Conservation (phyloP, 2,888 invertebrate species). For the Pandemis cinnamomeana region DNA sequence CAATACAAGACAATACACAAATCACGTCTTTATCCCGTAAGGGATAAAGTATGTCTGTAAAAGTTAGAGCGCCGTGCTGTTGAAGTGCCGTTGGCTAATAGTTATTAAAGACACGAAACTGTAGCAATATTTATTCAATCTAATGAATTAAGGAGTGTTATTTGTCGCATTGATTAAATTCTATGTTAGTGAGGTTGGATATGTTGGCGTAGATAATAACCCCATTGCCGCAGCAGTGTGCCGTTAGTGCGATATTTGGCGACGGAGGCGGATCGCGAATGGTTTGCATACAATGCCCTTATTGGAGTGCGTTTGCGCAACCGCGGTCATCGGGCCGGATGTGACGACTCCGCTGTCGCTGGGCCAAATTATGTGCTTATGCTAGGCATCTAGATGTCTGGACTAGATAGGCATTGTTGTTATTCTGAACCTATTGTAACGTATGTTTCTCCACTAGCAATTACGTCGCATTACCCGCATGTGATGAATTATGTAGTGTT, state of each 20-base stretch:
- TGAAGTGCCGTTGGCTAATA: not conserved
- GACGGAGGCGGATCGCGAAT: conserved; percentile 56
- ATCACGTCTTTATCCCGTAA: too few species aligned
- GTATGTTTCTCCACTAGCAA: conserved; percentile 20
- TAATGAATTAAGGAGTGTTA: not conserved
- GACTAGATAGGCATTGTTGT: conserved; percentile 53
- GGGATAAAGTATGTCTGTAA: too few species aligned
- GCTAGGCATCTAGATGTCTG: conserved; percentile 58
- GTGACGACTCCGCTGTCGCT: conserved; percentile 63
- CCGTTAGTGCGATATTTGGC: conserved; percentile 66
- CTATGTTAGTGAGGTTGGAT: not conserved
- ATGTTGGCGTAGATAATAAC: not conserved
- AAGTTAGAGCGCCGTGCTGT: too few species aligned
- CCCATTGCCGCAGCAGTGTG: conserved; percentile 38
- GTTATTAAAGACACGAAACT: not conserved
- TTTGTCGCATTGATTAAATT: not conserved
- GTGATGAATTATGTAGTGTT: conserved; percentile 15
- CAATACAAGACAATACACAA: too few species aligned
- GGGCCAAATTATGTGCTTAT: conserved; percentile 64
- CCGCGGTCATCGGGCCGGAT: conserved; percentile 76
- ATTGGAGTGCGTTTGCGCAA: conserved; percentile 73
- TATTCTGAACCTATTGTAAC: conserved; percentile 39
- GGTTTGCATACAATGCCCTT: conserved; percentile 83
- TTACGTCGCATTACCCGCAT: conserved; percentile 18
- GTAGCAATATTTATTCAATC: not conserved